These are phyloP conservation scores for Pagetopsis macropterus DNA, from an alignment of 2,797 vertebrate species.

Conservation along the genomic window DNA sequence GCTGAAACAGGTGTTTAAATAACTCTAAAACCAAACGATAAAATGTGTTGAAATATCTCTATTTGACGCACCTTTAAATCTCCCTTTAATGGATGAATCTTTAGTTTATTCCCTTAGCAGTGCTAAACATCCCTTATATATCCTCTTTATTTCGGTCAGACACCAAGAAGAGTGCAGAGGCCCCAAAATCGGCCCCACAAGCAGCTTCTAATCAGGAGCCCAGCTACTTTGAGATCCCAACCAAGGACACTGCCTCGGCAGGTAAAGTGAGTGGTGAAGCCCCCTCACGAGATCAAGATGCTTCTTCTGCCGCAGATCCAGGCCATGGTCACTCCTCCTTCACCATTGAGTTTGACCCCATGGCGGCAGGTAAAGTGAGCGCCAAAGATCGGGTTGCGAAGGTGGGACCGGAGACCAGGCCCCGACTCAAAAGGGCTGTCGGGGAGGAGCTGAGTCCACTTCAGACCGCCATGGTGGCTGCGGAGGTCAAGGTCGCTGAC, in stretches of 20 bases:
- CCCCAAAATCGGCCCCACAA: slow-evolving; percentile 79
- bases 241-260: slow-evolving; percentile 85
- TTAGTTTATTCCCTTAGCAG: neutral
- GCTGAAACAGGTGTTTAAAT: slow-evolving; percentile 80
- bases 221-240: slow-evolving; percentile 97
- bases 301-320: slow-evolving; percentile 73
- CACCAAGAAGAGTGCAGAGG: slow-evolving; percentile 75
- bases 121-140: neutral
- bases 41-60: neutral
- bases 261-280: slow-evolving; percentile 83
- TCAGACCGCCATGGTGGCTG: slow-evolving; percentile 94
- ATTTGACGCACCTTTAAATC: neutral
- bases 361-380: slow-evolving; percentile 87
- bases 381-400: slow-evolving; percentile 92
- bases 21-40: neutral
- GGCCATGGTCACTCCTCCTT: slow-evolving; percentile 91
- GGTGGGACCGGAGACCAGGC: slow-evolving; percentile 87
- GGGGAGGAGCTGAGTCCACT: slow-evolving; percentile 92
- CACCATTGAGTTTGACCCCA: slow-evolving; percentile 95
- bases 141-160: slow-evolving; percentile 59
- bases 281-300: slow-evolving; percentile 86
- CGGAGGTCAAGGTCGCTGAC: slow-evolving; percentile 96
- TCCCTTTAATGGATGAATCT: neutral
- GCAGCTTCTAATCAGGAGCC: slow-evolving; percentile 89
- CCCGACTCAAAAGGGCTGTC: slow-evolving; percentile 86